phyloP scores from a whole-genome alignment of 92 coral and sea anemone genomes.

The Zoanthus sansibaricus region DNA sequence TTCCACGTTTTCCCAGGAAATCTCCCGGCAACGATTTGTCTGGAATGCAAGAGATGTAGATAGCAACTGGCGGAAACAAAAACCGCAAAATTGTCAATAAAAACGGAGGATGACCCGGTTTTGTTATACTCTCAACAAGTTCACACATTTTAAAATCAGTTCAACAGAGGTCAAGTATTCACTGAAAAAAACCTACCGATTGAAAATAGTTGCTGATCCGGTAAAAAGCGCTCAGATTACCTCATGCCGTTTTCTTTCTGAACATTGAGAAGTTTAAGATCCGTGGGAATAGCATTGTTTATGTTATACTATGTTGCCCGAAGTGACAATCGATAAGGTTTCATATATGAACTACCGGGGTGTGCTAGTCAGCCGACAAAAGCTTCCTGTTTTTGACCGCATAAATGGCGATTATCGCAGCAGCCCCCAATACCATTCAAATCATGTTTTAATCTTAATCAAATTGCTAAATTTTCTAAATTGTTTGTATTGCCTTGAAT shows the following conservation, averaged over 20 bases:
- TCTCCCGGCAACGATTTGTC: conserved; percentile 25
- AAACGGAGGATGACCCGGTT: not conserved
- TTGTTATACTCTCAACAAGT: conserved; percentile 5
- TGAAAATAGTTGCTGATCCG: not conserved
- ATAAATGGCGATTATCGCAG: not conserved
- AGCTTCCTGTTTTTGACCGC: conserved; percentile 32
- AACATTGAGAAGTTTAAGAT: conserved; percentile 33
- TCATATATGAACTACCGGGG: conserved; percentile 34
- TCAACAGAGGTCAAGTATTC: conserved; percentile 21
- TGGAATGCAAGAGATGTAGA: conserved; percentile 31
- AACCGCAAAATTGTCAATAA: conserved; percentile 17
- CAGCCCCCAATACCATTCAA: not conserved
- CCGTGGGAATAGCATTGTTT: conserved; percentile 44
- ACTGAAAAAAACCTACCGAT: not conserved
- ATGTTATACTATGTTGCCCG: conserved; percentile 9
- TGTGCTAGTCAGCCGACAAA: conserved; percentile 11
- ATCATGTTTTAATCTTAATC: too few relatives aligned
- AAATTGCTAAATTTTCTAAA: too few relatives aligned
- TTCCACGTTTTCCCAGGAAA: conserved; percentile 40
- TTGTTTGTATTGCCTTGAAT: too few relatives aligned
- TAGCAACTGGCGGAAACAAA: conserved; percentile 14
- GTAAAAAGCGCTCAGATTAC: not conserved
- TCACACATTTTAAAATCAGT: conserved; percentile 22
- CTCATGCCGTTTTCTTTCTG: conserved; percentile 16
- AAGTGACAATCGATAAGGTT: not conserved